These are phyloP conservation scores for Diplazon laetatorius DNA, from an alignment of 2,888 invertebrate species.

Conservation along the genomic window DNA sequence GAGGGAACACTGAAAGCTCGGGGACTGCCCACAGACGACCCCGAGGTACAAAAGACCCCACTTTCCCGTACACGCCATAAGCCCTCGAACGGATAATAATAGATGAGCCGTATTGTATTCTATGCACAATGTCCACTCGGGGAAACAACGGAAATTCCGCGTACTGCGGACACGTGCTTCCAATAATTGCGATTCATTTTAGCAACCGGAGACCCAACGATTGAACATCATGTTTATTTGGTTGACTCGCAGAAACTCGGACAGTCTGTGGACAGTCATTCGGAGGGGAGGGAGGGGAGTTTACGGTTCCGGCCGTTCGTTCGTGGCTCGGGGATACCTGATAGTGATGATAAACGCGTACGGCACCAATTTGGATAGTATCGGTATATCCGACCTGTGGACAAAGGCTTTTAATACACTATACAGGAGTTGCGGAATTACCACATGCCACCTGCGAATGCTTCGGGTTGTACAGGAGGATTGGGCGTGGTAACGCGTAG, in stretches of 20 bases:
- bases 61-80: too few species aligned
- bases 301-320: conserved; percentile 24
- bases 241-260: conserved; percentile 20
- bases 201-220: conserved; percentile 40
- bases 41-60: too few species aligned
- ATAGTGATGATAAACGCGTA: conserved; percentile 26
- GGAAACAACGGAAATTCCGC: not conserved
- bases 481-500: too few species aligned
- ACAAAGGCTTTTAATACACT: too few species aligned
- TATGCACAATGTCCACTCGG: conserved; percentile 1
- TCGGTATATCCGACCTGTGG: too few species aligned
- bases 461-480: too few species aligned
- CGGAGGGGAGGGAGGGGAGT: too few species aligned
- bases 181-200: conserved; percentile 51
- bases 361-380: too few species aligned
- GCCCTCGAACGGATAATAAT: conserved; percentile 11
- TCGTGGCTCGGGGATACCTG: not conserved
- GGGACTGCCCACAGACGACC: too few species aligned
- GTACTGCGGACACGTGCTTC: conserved; percentile 30
- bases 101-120: conserved; percentile 5
- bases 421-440: too few species aligned
- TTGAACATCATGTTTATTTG: conserved; percentile 27
- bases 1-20: too few species aligned
- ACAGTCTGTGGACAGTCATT: not conserved
- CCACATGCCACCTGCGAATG: too few species aligned